Base-by-base conservation (phyloP, 2,888 invertebrate genomes). In the Lithophane socia region DNA sequence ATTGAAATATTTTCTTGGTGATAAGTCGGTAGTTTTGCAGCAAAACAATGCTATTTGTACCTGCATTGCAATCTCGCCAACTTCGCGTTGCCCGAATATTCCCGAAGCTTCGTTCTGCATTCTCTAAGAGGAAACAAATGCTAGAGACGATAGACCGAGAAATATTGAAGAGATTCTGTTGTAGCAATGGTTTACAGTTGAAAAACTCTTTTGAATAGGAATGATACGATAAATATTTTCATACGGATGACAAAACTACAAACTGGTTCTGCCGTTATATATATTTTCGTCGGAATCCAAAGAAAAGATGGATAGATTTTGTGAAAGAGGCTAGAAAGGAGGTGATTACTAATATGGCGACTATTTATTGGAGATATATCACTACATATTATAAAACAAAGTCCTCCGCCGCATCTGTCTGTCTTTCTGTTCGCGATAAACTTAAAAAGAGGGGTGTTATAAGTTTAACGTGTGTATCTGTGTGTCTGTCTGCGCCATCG, bases 41-140 rank as follows among this genome's bases (percentile, higher is more conserved):
- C 47, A 73, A 65, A 4, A 68, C 66, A 80, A 70, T 21, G 21
- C 13, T 42, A 47, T 82, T 74, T 68, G 67, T 74, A 75, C 67
- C 84, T 80, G 84, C 80, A 84, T 70, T 66, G 47, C 78, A 69
- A 83, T 71, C 24, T 63, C 52, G 49, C n/a, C 29, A 54, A 16
- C n/a, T n/a, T n/a, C 16, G 37, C 49, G 54, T 21, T 29, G 24
- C 67, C 42, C 58, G 64, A 73, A 71, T 54, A 29, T 63, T 72
- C 47, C 1, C 56, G 58, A 56, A 58, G 47, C 8, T 18, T 21
- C 47, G 63, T 44, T 42, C 66, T 60, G 60, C 70, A 80, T 80
- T 76, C 37, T 74, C 29, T 52, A 58, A 16, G 13, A 37, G 61
- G 52, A 61, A 83, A 83, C 58, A 66, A 66, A 79, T 68, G 49